phyloP scores from a whole-genome alignment of 2,888 invertebrate genomes.

The Sarcophaga caerulescens region DNA sequence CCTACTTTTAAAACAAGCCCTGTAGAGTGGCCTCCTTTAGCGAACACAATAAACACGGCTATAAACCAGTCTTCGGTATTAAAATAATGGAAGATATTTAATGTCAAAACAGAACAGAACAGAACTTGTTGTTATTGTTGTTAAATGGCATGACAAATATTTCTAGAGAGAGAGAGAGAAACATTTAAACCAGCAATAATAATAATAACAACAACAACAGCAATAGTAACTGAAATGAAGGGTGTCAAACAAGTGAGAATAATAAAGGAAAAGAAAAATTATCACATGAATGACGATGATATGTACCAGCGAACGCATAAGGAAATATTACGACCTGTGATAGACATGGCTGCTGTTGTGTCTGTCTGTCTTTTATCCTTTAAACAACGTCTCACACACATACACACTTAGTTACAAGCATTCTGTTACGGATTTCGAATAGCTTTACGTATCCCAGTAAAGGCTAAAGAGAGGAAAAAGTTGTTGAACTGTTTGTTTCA shows the following conservation, averaged over 20 bases:
- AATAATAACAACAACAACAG: not conserved
- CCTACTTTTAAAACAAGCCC: too few relatives aligned
- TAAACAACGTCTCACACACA: constrained; percentile 20
- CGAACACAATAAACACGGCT: not conserved
- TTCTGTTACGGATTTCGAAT: constrained; percentile 2
- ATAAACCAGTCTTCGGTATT: constrained; percentile 3
- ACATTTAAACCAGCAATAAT: constrained; percentile 6
- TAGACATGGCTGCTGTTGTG: constrained; percentile 23
- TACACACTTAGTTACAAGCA: not conserved
- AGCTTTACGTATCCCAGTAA: not conserved
- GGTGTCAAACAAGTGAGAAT: not conserved
- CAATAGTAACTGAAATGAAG: not conserved
- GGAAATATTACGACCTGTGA: constrained; percentile 36
- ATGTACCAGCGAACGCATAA: constrained; percentile 43
- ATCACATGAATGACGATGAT: constrained; percentile 37
- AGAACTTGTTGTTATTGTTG: not conserved
- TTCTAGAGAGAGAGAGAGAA: not conserved
- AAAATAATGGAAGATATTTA: constrained; percentile 43
- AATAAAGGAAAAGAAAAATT: constrained; percentile 21
- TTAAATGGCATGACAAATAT: constrained; percentile 18
- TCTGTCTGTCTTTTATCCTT: not conserved
- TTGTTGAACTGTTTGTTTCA: constrained; percentile 64
- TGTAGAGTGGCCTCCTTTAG: too few relatives aligned
- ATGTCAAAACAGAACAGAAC: not conserved
- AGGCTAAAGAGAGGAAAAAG: constrained; percentile 32